Base-by-base conservation (phyloP, 1,140 invertebrate species). In the Aphaenogaster floridana region DNA sequence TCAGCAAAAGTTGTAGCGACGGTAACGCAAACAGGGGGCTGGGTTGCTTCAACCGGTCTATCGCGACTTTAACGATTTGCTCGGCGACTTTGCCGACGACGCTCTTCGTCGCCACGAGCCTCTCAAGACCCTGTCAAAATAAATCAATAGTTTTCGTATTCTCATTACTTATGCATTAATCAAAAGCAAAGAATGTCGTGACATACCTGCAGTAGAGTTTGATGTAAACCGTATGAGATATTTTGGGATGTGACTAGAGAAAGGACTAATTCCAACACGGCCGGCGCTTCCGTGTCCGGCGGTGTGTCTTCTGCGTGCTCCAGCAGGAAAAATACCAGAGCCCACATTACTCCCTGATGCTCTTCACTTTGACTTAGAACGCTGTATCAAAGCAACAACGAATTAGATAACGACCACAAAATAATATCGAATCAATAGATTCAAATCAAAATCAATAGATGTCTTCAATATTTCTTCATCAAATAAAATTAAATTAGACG, bases 1-100 rank as follows among this genome's bases (percentile, higher is more conserved):
- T 97, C 78, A 98, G 95, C 88, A 98, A 96, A 42, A 98, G 95
- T 90, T 98, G 97, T 74, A 98, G 94, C 15, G 97, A 97, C 76
- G 97, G 96, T 81, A 98, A 94, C 45, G 97, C 96, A 81, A 97
- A 94, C 90, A 96, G 95, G 42, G 97, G 97, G 95, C 97, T 97
- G 39, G 96, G 96, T 90, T 97, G 96, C 91, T 97, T 97, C 78
- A 98, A 94, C 88, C 97, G 96, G 89, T 98, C 97, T 63, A 98
- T 96, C 63, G 97, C 96, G 39, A 98, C 95, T 95, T 97, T 97
- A 61, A 97, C 96, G 74, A 98, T 96, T 94, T 97, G 96, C 92
- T 98, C 97, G 54, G 96, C 96, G 69, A 97, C 96, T 85, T 96
- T 96, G 48, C 95, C 95, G 6, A 96, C 93, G 34, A 97, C 94